A percentile compares a stretch with the other conserved stretches of the same genome.
Evolutionary conservation across 2,888 invertebrate genomes (phyloP).

Genomic region (Muschampia plurimacula): DNA sequence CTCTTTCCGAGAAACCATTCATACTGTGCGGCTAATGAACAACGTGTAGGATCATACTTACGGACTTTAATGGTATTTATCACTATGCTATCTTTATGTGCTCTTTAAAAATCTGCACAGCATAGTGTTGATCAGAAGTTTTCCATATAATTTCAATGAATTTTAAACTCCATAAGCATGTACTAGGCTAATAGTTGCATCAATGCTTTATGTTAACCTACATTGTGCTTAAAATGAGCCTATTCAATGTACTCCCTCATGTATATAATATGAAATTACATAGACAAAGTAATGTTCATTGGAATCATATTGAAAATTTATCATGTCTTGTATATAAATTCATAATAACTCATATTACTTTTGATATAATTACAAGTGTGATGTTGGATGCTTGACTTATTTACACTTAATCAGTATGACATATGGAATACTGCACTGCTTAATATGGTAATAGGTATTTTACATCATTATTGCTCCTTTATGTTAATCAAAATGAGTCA

Average conservation of each 20-base stretch:
- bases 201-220: not conserved
- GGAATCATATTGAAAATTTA: slow-evolving; percentile 31
- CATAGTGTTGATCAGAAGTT: slow-evolving; percentile 26
- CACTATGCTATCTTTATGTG: slow-evolving; percentile 40
- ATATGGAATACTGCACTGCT: not conserved
- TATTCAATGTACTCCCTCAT: not conserved
- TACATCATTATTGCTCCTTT: not conserved
- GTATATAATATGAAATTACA: not conserved
- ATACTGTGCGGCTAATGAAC: slow-evolving; percentile 80
- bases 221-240: not conserved
- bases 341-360: not conserved
- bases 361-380: no score
- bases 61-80: slow-evolving; percentile 83
- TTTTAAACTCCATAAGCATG: not conserved
- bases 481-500: not conserved
- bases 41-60: slow-evolving; percentile 79
- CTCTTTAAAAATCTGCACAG: slow-evolving; percentile 27
- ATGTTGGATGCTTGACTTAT: not conserved
- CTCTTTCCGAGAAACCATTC: slow-evolving; percentile 80
- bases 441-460: not conserved
- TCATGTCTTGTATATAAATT: slow-evolving; percentile 7
- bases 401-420: not conserved
- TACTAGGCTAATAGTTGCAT: not conserved
- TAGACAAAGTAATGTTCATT: slow-evolving; percentile 13
- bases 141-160: slow-evolving; percentile 40